Evolutionary conservation across 2,113 vertebrate genomes (phyloP).

Genomic region (Ellobius talpinus): DNA sequence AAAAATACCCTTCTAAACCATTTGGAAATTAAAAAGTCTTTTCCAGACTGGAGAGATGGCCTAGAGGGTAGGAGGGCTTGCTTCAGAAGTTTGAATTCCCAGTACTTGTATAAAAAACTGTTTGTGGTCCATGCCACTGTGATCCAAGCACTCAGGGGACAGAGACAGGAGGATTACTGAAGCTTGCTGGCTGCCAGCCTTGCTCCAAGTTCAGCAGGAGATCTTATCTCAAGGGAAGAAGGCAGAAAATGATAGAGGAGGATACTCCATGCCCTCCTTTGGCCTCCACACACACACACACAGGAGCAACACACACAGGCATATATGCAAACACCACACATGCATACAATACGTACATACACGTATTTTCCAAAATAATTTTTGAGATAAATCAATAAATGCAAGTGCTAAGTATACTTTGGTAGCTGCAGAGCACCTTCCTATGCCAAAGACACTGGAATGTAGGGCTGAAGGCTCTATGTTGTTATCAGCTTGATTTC

Average conservation of each 20-base stretch:
- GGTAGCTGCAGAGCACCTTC: too few relatives aligned
- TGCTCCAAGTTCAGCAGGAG: background rate
- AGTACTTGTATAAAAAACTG: too few relatives aligned
- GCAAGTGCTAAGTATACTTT: background rate
- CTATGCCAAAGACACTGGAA: too few relatives aligned
- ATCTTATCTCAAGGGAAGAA: too few relatives aligned
- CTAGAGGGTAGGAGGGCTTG: background rate
- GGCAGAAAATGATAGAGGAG: background rate
- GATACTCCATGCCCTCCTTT: background rate
- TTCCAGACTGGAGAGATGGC: background rate
- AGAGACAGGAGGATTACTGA: background rate
- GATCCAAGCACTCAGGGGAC: background rate
- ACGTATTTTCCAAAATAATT: background rate
- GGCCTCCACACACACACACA: background rate
- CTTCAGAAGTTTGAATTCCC: background rate
- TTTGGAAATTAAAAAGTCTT: background rate
- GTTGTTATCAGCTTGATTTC: too few relatives aligned
- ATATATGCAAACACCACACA: background rate
- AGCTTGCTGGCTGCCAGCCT: background rate
- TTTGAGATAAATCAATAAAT: background rate
- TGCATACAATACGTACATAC: background rate
- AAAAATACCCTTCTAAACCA: background rate
- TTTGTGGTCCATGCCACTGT: background rate
- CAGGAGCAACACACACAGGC: background rate
- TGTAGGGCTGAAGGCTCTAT: too few relatives aligned